Evolutionary conservation across 2,113 vertebrate species (phyloP), one percentile per base, ranked within the genome.

Genomic region (Pelodiscus sinensis): DNA sequence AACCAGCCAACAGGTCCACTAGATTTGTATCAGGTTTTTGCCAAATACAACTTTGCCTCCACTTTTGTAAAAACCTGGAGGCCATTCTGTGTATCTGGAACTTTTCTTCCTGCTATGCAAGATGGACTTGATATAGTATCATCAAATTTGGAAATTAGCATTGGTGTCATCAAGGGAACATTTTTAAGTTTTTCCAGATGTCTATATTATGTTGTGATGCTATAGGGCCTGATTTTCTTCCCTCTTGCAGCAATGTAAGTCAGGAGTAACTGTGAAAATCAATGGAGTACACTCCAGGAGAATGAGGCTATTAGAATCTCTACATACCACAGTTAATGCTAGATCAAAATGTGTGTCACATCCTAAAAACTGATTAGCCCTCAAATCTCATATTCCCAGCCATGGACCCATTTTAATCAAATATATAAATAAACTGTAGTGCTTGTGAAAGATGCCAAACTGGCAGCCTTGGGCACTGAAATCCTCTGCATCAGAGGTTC

Each of bases 331-430:
- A 93, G 93, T 96, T 90, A 93, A 21, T 62, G 77, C 79, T 81
- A 93, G 81, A 79, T 93, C 82, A 38, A 96, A 96, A 96, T 96
- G 83, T 95, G 94, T 92, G 93, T 97, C 95, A 95, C 84, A 89
- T 85, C 68, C 93, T 93, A 95, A 94, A 96, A 96, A 68, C 91
- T 94, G 91, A 96, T 95, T 91, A 95, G 82, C 10, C 92, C 94
- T 92, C 91, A 56, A 97, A 94, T 90, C 84, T 90, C 94, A 90
- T 84, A 54, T 93, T 95, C 95, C n/a, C 9, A 13, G 35, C 11
- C 71, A 35, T 38, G 35, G 14, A 24, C 21, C 10, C 21, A 73
- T 73, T 73, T 73, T 22, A 12, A 44, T 21, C 22, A 44, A 44
- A 3, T 75, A 22, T 22, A 73, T 25, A 38, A 38, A 12, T 35